Conservation (phyloP, 2,888 invertebrate species). For the Xestia ashworthii region DNA sequence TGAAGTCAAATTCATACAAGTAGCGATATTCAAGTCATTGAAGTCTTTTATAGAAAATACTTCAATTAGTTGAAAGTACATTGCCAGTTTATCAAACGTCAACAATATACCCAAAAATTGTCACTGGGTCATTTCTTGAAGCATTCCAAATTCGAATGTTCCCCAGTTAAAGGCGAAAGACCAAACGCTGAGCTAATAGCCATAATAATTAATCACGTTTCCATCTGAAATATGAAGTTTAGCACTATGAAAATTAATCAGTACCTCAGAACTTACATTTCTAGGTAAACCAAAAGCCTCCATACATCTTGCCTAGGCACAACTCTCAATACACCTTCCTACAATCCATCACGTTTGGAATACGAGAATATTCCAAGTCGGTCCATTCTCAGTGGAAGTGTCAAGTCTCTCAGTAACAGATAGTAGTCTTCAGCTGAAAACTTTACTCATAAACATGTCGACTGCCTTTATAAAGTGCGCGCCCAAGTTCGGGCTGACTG, state of each 20-base stretch:
- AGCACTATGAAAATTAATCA: neutral
- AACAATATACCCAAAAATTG: neutral
- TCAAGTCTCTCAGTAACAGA: slow-evolving; percentile 74
- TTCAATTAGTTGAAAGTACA: neutral
- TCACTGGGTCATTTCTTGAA: neutral
- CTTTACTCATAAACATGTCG: slow-evolving; percentile 83
- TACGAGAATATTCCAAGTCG: slow-evolving; percentile 60
- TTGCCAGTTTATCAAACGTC: neutral
- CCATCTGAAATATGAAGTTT: neutral
- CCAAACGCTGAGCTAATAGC: neutral
- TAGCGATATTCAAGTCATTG: too few relatives aligned
- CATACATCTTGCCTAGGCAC: neutral
- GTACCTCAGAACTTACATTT: neutral
- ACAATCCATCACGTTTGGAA: slow-evolving; percentile 41
- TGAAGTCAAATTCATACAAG: neutral
- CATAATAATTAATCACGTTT: neutral
- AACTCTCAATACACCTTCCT: slow-evolving; percentile 20
- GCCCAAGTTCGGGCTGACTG: slow-evolving; percentile 62
- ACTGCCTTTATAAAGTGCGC: slow-evolving; percentile 77
- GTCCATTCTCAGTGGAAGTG: slow-evolving; percentile 66
- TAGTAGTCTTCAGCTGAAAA: slow-evolving; percentile 77
- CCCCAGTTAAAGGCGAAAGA: neutral
- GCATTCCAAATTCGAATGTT: too few relatives aligned
- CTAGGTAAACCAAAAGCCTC: neutral
- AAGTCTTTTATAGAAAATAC: neutral